phyloP scores from a whole-genome alignment of 2,888 invertebrate genomes.

The Pocota personata region DNA sequence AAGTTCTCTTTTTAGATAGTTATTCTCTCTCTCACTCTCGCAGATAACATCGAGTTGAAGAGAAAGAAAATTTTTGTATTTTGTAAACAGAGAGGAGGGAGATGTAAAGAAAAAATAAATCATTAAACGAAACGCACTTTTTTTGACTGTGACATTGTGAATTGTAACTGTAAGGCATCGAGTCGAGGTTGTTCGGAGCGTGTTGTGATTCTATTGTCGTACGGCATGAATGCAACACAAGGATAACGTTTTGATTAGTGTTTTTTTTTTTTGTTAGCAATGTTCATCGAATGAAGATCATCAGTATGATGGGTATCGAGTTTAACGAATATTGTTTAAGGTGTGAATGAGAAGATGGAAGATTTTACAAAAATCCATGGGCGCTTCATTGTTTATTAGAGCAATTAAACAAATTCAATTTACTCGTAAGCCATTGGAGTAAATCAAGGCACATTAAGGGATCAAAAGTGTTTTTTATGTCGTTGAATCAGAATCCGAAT shows the following conservation, averaged over 20 bases:
- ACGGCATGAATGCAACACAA: not conserved
- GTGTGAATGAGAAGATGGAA: too few relatives aligned
- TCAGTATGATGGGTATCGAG: too few relatives aligned
- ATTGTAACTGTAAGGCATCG: not conserved
- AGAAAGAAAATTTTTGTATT: conserved; percentile 18
- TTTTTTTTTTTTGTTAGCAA: too few relatives aligned
- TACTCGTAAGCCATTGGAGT: too few relatives aligned
- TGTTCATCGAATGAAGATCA: too few relatives aligned
- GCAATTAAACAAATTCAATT: too few relatives aligned
- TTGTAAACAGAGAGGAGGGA: conserved; percentile 51
- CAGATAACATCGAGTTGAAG: not conserved
- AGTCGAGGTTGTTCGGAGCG: not conserved
- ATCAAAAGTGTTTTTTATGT: too few relatives aligned
- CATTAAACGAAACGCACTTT: conserved; percentile 22
- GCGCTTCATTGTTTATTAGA: too few relatives aligned
- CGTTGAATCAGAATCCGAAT: too few relatives aligned
- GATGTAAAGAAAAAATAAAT: not conserved
- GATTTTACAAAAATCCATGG: too few relatives aligned
- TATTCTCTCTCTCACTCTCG: conserved; percentile 11
- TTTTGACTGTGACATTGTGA: not conserved
- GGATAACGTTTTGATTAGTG: not conserved
- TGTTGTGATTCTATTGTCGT: not conserved
- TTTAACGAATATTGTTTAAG: too few relatives aligned
- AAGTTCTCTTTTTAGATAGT: conserved; percentile 33
- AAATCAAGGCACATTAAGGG: too few relatives aligned